These are phyloP conservation scores for Callyntrura sp. DNA, from an alignment of 2,888 invertebrate genomes.

Conservation along the genomic window DNA sequence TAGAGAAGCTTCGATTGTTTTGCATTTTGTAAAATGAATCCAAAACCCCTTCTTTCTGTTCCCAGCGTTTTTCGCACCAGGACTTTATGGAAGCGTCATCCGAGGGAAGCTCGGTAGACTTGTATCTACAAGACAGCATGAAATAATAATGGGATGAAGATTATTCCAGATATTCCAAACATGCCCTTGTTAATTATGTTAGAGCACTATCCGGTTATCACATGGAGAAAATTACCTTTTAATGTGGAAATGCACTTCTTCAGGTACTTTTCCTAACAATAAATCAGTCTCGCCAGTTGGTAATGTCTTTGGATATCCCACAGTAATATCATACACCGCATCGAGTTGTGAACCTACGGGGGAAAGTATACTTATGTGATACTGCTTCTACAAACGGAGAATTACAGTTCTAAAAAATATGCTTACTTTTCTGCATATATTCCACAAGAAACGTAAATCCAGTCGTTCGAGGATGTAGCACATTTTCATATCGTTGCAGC, in stretches of 20 bases:
- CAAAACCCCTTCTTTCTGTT: conserved; percentile 88
- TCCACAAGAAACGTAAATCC: conserved; percentile 88
- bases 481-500: conserved; percentile 89
- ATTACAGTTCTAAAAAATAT: not conserved
- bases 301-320: conserved; percentile 92
- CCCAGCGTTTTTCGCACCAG: conserved; percentile 90
- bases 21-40: conserved; percentile 87
- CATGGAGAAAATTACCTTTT: conserved; percentile 87
- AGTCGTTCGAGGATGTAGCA: conserved; percentile 94
- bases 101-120: conserved; percentile 88
- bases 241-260: conserved; percentile 91
- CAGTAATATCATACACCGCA: conserved; percentile 94
- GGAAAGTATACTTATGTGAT: too few species aligned
- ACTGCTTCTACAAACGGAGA: too few species aligned
- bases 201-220: too few species aligned
- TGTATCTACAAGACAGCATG: conserved; percentile 86
- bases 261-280: conserved; percentile 90
- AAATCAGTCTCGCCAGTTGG: conserved; percentile 91
- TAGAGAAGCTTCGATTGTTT: conserved; percentile 58
- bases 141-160: not conserved
- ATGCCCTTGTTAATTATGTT: too few species aligned
- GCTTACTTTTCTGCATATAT: conserved; percentile 86
- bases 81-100: conserved; percentile 87
- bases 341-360: conserved; percentile 88
- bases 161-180: not conserved